Evolutionary conservation across 2,113 vertebrate genomes (phyloP).

Genomic region (Etheostoma spectabile): DNA sequence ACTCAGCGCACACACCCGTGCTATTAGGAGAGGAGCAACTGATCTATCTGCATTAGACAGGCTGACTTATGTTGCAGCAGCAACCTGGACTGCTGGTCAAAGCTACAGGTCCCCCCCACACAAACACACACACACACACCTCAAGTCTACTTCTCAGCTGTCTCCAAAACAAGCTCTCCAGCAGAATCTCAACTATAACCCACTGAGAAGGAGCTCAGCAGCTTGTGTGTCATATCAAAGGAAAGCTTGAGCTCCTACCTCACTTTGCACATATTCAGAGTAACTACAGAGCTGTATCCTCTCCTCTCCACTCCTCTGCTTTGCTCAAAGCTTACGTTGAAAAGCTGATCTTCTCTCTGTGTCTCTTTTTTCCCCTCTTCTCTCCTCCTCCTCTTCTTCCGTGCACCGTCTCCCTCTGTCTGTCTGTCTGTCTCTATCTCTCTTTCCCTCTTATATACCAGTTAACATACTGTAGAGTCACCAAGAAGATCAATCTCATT

Average conservation of each 20-base stretch:
- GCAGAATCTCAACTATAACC: conserved; percentile 86
- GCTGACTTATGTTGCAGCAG: conserved; percentile 87
- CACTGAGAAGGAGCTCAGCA: conserved; percentile 77
- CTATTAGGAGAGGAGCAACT: conserved; percentile 55
- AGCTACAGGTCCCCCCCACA: conserved; percentile 81
- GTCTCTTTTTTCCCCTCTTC: conserved; percentile 23
- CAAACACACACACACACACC: too few species aligned
- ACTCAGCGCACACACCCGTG: conserved; percentile 53
- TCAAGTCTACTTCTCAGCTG: conserved; percentile 15
- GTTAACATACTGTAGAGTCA: conserved; percentile 64
- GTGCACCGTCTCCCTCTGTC: conserved; percentile 35
- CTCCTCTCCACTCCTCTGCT: conserved; percentile 54
- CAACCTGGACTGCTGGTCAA: conserved; percentile 79
- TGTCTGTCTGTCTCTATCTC: conserved; percentile 16
- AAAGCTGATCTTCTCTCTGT: conserved; percentile 65
- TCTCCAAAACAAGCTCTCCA: conserved; percentile 69
- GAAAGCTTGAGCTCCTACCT: conserved; percentile 78
- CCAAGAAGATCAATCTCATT: conserved; percentile 75
- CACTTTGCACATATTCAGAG: conserved; percentile 77
- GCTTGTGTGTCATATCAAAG: conserved; percentile 86
- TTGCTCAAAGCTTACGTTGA: conserved; percentile 69
- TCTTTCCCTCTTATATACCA: conserved; percentile 21
- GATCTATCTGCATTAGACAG: conserved; percentile 87
- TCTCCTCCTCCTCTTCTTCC: conserved; percentile 53
- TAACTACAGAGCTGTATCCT: conserved; percentile 80